phyloP scores from a whole-genome alignment of 1,140 invertebrate genomes.

The Helicoverpa zea region DNA sequence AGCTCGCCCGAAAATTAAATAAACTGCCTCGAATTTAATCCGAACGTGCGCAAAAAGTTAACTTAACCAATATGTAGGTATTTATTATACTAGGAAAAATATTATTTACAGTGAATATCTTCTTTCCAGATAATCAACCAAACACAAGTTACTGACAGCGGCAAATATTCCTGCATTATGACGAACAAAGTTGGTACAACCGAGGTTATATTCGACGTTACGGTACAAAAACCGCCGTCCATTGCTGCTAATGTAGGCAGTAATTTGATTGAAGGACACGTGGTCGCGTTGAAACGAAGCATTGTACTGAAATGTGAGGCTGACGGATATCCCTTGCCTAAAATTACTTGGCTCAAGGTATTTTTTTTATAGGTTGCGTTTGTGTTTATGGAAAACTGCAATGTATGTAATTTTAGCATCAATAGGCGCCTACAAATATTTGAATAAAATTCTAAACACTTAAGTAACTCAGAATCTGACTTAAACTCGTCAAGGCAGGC shows the following conservation, averaged over 20 bases:
- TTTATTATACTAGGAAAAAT: too few species aligned
- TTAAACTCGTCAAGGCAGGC: too few species aligned
- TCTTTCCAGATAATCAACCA: constrained; percentile 73
- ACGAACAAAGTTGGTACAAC: constrained; percentile 81
- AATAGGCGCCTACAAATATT: too few species aligned
- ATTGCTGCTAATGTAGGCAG: constrained; percentile 67
- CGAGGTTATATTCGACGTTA: constrained; percentile 73
- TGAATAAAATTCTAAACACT: too few species aligned
- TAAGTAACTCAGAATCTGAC: too few species aligned
- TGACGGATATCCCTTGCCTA: constrained; percentile 76
- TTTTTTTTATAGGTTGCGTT: background rate
- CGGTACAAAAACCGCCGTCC: constrained; percentile 69
- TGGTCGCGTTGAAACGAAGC: constrained; percentile 73
- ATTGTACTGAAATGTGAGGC: constrained; percentile 80
- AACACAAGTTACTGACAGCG: constrained; percentile 74
- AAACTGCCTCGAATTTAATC: too few species aligned
- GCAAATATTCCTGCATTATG: constrained; percentile 81
- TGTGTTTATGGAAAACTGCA: background rate
- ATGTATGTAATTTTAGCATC: background rate
- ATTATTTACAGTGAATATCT: too few species aligned
- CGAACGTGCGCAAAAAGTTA: too few species aligned
- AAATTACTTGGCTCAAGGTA: constrained; percentile 83
- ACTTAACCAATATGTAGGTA: too few species aligned
- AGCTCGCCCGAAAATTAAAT: too few species aligned
- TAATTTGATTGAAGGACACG: constrained; percentile 62